Evolutionary conservation across 1,140 invertebrate species (phyloP).

Genomic region (Papilio aristodemus): DNA sequence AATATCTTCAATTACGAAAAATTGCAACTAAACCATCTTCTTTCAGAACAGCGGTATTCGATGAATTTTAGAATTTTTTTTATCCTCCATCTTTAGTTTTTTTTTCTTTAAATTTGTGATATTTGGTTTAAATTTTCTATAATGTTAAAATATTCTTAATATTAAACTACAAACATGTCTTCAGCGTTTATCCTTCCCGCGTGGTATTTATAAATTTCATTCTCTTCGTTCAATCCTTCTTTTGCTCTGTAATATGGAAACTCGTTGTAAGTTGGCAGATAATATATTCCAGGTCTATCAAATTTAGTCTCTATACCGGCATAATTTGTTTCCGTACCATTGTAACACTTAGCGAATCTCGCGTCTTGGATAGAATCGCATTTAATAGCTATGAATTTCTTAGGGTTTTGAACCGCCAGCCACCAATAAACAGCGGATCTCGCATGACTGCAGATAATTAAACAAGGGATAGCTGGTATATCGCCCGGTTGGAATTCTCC

Average conservation of each 20-base stretch:
- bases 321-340: constrained; percentile 56
- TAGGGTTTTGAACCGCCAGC: constrained; percentile 66
- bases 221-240: constrained; percentile 58
- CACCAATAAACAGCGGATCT: constrained; percentile 65
- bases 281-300: constrained; percentile 61
- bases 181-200: constrained; percentile 56
- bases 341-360: constrained; percentile 60
- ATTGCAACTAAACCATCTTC: no score
- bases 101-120: no score
- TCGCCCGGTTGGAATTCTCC: constrained; percentile 84
- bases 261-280: constrained; percentile 61
- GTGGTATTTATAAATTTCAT: constrained; percentile 60
- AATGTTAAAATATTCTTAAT: not conserved
- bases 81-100: no score
- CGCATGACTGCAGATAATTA: constrained; percentile 66
- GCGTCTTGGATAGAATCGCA: constrained; percentile 67
- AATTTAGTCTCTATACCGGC: constrained; percentile 59
- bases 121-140: not conserved
- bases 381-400: constrained; percentile 61
- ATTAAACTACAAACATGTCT: constrained; percentile 50
- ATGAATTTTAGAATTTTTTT: no score
- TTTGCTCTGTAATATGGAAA: constrained; percentile 69
- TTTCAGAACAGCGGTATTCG: no score
- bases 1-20: no score
- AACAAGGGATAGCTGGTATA: constrained; percentile 63